Evolutionary conservation across 2,113 vertebrate genomes (phyloP).

Genomic region (Myrmecobius fasciatus): DNA sequence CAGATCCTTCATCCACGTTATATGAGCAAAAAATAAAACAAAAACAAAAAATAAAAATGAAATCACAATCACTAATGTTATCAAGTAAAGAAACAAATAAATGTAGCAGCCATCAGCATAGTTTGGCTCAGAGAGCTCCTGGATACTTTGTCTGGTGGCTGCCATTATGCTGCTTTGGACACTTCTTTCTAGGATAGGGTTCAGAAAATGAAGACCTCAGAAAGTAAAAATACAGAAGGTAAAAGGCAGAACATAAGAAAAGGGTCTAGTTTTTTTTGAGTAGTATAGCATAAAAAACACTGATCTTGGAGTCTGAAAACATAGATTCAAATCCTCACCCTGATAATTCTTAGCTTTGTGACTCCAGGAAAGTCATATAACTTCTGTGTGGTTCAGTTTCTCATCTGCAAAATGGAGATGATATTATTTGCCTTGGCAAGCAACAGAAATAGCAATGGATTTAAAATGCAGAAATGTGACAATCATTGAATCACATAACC

Average conservation of each 20-base stretch:
- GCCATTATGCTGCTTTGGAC: background rate
- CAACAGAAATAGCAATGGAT: background rate
- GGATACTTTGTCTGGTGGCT: background rate
- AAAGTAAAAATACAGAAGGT: background rate
- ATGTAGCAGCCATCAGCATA: constrained; percentile 90
- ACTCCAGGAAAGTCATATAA: background rate
- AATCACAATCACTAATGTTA: constrained; percentile 89
- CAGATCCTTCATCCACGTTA: constrained; percentile 89
- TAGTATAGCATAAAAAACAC: background rate
- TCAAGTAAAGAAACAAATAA: constrained; percentile 90
- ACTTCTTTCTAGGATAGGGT: background rate
- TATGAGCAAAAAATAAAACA: constrained; percentile 83
- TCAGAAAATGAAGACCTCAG: background rate
- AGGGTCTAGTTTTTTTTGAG: background rate
- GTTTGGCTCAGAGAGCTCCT: background rate
- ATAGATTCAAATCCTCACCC: background rate
- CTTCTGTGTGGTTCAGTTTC: background rate
- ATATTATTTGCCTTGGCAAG: background rate
- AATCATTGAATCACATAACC: background rate
- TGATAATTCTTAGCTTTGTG: background rate
- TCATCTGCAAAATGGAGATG: background rate
- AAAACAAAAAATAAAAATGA: constrained; percentile 78
- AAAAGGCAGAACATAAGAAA: background rate
- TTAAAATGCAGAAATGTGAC: background rate
- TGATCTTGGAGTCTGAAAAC: background rate